phyloP scores from a whole-genome alignment of 2,888 invertebrate genomes.

The Urechis unicinctus region DNA sequence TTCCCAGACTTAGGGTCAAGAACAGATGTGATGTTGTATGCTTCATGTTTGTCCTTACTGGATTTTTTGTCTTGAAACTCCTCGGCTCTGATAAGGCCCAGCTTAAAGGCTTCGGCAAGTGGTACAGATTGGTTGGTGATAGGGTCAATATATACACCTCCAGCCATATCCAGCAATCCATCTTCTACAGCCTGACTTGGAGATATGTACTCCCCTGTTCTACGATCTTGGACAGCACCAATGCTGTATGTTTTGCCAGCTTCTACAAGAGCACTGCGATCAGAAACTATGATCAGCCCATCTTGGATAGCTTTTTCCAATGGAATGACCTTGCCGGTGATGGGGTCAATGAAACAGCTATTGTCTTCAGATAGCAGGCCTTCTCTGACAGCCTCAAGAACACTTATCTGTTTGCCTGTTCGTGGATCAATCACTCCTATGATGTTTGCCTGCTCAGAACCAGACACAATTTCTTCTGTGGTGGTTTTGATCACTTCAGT shows the following conservation, averaged over 20 bases:
- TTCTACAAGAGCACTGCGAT: neutral
- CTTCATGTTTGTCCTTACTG: slow-evolving; percentile 7
- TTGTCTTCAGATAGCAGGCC: slow-evolving; percentile 16
- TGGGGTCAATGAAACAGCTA: slow-evolving; percentile 54
- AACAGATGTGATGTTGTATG: slow-evolving; percentile 52
- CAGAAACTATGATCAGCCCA: slow-evolving; percentile 13
- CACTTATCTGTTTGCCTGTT: slow-evolving; percentile 46
- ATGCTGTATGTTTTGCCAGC: slow-evolving; percentile 62
- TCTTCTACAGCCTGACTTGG: slow-evolving; percentile 58
- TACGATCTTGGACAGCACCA: slow-evolving; percentile 46
- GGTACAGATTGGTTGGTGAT: slow-evolving; percentile 57
- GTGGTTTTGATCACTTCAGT: neutral
- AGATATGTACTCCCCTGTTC: slow-evolving; percentile 67
- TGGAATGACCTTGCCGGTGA: slow-evolving; percentile 77
- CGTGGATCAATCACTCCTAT: slow-evolving; percentile 47
- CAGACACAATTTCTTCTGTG: neutral
- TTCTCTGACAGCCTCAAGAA: slow-evolving; percentile 59
- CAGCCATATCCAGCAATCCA: slow-evolving; percentile 48
- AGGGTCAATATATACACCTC: slow-evolving; percentile 57
- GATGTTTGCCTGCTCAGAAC: slow-evolving; percentile 15
- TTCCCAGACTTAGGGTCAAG: slow-evolving; percentile 61
- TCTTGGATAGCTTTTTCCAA: slow-evolving; percentile 43
- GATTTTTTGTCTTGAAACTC: neutral
- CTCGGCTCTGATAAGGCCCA: slow-evolving; percentile 16
- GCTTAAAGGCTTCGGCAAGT: slow-evolving; percentile 34